A percentile compares a stretch with the other conserved stretches of the same genome.
Conservation (phyloP, 2,888 invertebrate genomes). For the Phragmatobia fuliginosa region DNA sequence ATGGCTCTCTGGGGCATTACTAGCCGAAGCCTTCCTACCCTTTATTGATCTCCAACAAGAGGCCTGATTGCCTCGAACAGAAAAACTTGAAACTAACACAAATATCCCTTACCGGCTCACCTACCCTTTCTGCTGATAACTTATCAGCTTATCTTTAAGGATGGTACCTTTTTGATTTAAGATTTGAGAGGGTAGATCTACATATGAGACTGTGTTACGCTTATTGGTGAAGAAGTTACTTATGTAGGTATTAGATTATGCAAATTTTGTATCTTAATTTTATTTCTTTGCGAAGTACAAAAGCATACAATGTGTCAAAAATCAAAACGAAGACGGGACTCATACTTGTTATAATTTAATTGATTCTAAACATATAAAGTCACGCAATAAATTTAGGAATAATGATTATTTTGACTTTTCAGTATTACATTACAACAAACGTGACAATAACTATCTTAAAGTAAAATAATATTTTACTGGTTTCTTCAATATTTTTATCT, state of each 20-base stretch:
- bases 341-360: too few relatives aligned
- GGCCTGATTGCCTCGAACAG: constrained; percentile 22
- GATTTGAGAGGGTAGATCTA: constrained; percentile 13
- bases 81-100: constrained; percentile 47
- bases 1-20: constrained; percentile 41
- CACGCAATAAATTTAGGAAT: too few relatives aligned
- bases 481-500: too few relatives aligned
- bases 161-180: constrained; percentile 10
- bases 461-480: too few relatives aligned
- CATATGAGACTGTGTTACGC: neutral
- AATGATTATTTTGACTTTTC: too few relatives aligned
- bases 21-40: constrained; percentile 20
- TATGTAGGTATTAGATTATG: neutral
- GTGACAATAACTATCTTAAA: too few relatives aligned
- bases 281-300: too few relatives aligned
- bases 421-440: too few relatives aligned
- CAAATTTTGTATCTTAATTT: neutral
- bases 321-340: too few relatives aligned
- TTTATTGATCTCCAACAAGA: constrained; percentile 37
- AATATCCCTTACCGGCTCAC: constrained; percentile 44
- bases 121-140: constrained; percentile 43
- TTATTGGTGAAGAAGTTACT: neutral
- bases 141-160: constrained; percentile 47
- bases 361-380: too few relatives aligned
- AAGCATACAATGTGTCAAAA: too few relatives aligned